phyloP scores from a whole-genome alignment of 1,140 invertebrate genomes.

The Cydia fagiglandana region DNA sequence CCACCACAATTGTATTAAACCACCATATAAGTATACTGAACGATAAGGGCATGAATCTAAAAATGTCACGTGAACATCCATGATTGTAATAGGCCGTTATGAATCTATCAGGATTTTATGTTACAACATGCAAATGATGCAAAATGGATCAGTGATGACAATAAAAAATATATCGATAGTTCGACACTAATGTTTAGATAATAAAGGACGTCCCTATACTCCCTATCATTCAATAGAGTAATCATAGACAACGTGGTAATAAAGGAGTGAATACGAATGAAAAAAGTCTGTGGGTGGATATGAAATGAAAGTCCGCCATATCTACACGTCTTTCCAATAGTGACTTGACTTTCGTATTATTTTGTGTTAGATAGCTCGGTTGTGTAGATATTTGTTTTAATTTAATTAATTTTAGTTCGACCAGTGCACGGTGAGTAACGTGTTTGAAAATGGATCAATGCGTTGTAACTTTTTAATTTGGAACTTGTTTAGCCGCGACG shows the following conservation, averaged over 20 bases:
- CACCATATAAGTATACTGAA: no score
- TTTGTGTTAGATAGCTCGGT: slow-evolving; percentile 69
- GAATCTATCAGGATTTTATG: no score
- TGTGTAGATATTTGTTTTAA: slow-evolving; percentile 70
- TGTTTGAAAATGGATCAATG: slow-evolving; percentile 41
- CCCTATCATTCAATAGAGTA: neutral
- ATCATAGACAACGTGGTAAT: slow-evolving; percentile 39
- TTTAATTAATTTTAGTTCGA: slow-evolving; percentile 73
- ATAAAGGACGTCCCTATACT: neutral
- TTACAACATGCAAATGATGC: no score
- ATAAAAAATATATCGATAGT: slow-evolving; percentile 10
- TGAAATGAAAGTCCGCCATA: slow-evolving; percentile 77
- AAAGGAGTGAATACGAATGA: slow-evolving; percentile 22
- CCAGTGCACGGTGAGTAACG: slow-evolving; percentile 63
- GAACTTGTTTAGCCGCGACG: slow-evolving; percentile 60
- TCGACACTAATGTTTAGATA: neutral
- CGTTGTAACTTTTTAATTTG: slow-evolving; percentile 52
- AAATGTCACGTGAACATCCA: no score
- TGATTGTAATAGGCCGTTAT: no score
- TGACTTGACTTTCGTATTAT: slow-evolving; percentile 74
- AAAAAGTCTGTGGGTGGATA: slow-evolving; percentile 44
- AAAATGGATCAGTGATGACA: neutral
- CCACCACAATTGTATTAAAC: no score
- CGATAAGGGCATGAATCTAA: no score
- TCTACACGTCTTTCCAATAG: slow-evolving; percentile 71